Conservation (phyloP, 1,140 invertebrate species). For the Hycleus cichorii region DNA sequence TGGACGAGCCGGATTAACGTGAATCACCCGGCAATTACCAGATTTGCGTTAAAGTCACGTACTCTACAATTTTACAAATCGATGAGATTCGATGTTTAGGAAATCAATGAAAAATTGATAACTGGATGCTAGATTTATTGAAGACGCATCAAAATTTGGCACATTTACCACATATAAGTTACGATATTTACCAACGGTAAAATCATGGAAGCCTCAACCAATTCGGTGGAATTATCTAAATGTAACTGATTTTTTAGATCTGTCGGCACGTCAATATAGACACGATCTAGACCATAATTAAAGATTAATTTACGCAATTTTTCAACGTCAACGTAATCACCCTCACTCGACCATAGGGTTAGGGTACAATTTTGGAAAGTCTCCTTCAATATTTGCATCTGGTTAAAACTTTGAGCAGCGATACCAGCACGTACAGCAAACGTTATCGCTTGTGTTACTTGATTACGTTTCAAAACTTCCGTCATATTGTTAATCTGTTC, state of each 20-base stretch:
- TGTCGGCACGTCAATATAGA: conserved; percentile 63
- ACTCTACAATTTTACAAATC: neutral
- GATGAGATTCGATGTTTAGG: neutral
- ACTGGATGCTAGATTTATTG: too few relatives aligned
- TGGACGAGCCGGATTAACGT: too few relatives aligned
- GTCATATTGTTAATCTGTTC: conserved; percentile 68
- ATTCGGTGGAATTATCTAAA: conserved; percentile 28
- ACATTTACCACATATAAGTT: too few relatives aligned
- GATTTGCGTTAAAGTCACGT: too few relatives aligned
- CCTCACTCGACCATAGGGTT: conserved; percentile 62
- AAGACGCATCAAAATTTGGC: too few relatives aligned
- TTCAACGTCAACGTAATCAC: conserved; percentile 53
- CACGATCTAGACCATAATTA: conserved; percentile 52
- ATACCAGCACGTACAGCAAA: conserved; percentile 74
- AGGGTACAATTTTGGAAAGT: conserved; percentile 50
- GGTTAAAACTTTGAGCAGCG: conserved; percentile 54
- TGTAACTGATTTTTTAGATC: conserved; percentile 48
- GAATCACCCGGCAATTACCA: too few relatives aligned
- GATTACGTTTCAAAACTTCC: conserved; percentile 48
- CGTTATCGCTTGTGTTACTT: conserved; percentile 56
- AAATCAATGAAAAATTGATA: too few relatives aligned
- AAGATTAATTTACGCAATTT: conserved; percentile 54
- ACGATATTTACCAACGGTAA: neutral
- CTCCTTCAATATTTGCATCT: conserved; percentile 47
- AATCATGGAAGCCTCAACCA: too few relatives aligned